Evolutionary conservation across 30 jellyfish, hydroid and myxozoan species (phyloP), one percentile per base, ranked within the genome.

Genomic region (Rhopilema esculentum): DNA sequence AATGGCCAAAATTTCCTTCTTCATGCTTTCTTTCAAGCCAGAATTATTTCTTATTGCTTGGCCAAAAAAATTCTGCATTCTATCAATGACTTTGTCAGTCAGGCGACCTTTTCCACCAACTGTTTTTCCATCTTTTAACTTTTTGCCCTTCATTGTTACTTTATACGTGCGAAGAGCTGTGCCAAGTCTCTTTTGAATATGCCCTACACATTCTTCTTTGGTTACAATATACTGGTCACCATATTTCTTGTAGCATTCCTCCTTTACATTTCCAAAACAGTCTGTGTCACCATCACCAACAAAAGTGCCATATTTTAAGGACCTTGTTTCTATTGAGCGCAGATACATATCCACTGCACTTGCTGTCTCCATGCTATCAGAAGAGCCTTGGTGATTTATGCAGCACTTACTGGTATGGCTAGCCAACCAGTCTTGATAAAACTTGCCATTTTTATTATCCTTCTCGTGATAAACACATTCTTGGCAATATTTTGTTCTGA

Each of bases 251-350:
- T 65, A 17, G n/a, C 83, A 62, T 32, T 32, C 83, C 12, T 66
- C 72, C 4, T 21, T 26, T 2, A 80, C 90, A 80, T 27, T 27
- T 18, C 81, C 90, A 65, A 80, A 80, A 25, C 90, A 65, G 32
- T 65, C 81, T 0, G 82, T 80, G 70, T 80, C 90, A 69, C 82
- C 83, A 80, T 80, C 90, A 15, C 90, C 83, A 19, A 80, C 90
- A 80, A 79, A 79, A 16, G 65, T 62, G 16, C 27, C 29, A 79
- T 79, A 79, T 30, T 64, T 79, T 57, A 79, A 40, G 22, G 21
- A 1, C 48, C 82, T 65, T 53, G 21, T 80, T 22, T 61, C 90
- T n/a, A 80, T 33, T 25, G 90, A 80, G 27, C 82, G 80, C n/a
- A 63, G 71, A 80, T 63, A 80, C 21, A 63, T 80, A 33, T 80